Evolutionary conservation across 2,797 vertebrate species (phyloP).

Genomic region (Aselliscus stoliczkanus): DNA sequence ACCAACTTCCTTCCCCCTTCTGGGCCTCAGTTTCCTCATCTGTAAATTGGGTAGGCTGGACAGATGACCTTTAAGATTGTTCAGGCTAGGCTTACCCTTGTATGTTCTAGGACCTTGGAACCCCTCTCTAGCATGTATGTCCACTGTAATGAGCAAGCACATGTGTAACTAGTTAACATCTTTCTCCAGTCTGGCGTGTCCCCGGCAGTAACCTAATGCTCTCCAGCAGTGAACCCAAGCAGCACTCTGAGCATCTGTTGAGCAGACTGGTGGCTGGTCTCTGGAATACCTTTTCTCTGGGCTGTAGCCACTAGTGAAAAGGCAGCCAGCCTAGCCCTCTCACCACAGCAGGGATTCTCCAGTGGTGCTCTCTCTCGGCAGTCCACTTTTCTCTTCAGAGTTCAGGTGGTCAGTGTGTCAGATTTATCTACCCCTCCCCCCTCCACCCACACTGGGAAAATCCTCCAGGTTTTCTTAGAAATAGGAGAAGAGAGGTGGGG

Average conservation of each 20-base stretch:
- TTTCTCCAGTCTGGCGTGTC: not conserved
- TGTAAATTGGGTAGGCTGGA: not conserved
- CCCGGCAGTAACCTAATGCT: accelerated
- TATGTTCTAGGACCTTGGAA: too few species aligned
- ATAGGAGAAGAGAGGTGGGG: accelerated
- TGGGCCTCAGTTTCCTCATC: not conserved
- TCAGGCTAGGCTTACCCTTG: not conserved
- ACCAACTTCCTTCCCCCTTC: not conserved
- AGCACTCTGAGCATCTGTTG: accelerated
- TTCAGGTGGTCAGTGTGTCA: not conserved
- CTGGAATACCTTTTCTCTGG: not conserved
- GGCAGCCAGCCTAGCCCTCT: not conserved
- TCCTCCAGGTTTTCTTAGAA: not conserved
- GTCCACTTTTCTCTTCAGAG: not conserved
- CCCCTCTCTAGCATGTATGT: not conserved
- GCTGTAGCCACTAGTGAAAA: accelerated
- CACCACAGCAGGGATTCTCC: not conserved
- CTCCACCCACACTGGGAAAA: not conserved
- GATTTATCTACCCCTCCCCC: not conserved
- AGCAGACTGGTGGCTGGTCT: not conserved
- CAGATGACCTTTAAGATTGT: not conserved
- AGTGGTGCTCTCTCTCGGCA: not conserved
- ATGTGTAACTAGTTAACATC: not conserved
- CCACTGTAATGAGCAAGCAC: not conserved
- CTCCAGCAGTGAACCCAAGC: not conserved